phyloP scores from a whole-genome alignment of 1,140 invertebrate genomes.

The Papilio xuthus region DNA sequence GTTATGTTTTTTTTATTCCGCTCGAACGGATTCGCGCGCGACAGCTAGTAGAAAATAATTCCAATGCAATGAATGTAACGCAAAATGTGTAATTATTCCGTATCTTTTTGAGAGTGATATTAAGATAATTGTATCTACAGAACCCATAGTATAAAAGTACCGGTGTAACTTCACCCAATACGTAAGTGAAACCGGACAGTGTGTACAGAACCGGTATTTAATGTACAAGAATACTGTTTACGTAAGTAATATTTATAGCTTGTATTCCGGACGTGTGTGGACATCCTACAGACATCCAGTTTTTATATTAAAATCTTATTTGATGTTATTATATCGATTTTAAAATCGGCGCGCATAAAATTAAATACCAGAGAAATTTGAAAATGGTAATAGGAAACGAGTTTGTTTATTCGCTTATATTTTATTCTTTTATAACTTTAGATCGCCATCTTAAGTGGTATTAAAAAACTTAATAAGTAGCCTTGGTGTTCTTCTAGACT shows the following conservation, averaged over 20 bases:
- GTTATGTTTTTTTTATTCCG: too few species aligned
- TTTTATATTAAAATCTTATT: background rate
- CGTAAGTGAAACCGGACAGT: background rate
- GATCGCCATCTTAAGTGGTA: too few species aligned
- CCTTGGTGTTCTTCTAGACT: too few species aligned
- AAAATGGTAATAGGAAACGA: background rate
- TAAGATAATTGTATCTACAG: background rate
- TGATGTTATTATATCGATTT: background rate
- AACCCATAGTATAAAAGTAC: background rate
- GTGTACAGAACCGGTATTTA: slow-evolving; percentile 9
- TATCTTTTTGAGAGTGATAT: too few species aligned
- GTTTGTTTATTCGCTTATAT: too few species aligned
- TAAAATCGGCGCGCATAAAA: background rate
- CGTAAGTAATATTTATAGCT: slow-evolving; percentile 13
- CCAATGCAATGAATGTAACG: too few species aligned
- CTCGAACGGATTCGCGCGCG: too few species aligned
- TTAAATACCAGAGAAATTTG: background rate
- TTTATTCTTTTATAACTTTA: too few species aligned
- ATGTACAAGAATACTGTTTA: slow-evolving; percentile 19
- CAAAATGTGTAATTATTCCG: too few species aligned
- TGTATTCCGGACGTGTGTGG: background rate
- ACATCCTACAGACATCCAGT: slow-evolving; percentile 9
- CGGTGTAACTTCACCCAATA: background rate
- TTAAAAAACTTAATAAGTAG: too few species aligned
- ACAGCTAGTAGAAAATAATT: too few species aligned